Evolutionary conservation across 2,888 invertebrate genomes (phyloP).

Genomic region (Odontocerum albicorne): DNA sequence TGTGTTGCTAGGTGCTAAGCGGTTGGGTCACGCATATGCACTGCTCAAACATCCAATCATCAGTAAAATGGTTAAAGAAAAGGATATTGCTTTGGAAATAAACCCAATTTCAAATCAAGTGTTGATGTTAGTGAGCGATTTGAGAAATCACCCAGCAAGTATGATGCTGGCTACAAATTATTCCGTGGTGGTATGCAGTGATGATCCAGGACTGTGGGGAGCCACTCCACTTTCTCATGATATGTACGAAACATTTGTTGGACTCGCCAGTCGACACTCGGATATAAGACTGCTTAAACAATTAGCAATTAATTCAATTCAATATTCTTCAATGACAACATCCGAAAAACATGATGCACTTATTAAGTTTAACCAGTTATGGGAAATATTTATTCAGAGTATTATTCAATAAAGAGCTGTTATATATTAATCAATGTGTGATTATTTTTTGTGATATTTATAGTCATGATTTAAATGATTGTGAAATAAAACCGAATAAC

Average conservation of each 20-base stretch:
- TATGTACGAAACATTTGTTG: slow-evolving; percentile 77
- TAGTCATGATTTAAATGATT: no score
- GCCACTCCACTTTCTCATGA: slow-evolving; percentile 73
- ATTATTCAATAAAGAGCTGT: no score
- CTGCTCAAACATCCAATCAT: slow-evolving; percentile 72
- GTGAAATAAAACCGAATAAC: no score
- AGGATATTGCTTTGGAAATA: slow-evolving; percentile 71
- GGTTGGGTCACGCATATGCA: slow-evolving; percentile 80
- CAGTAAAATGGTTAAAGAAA: slow-evolving; percentile 57
- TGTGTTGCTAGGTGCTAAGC: slow-evolving; percentile 64
- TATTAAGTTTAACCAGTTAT: not conserved
- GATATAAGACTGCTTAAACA: slow-evolving; percentile 73
- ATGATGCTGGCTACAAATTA: slow-evolving; percentile 64
- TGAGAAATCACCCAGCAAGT: slow-evolving; percentile 75
- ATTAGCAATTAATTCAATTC: slow-evolving; percentile 72
- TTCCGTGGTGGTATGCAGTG: slow-evolving; percentile 75
- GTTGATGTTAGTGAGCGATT: slow-evolving; percentile 67
- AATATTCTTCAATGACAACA: slow-evolving; percentile 61
- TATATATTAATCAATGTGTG: no score
- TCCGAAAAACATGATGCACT: not conserved
- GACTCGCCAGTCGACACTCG: slow-evolving; percentile 65
- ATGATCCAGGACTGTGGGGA: slow-evolving; percentile 80
- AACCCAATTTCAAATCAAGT: slow-evolving; percentile 81
- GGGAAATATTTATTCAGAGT: not conserved
- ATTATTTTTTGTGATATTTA: no score